phyloP scores from a whole-genome alignment of 2,888 invertebrate genomes.

The Drepanosiphum platanoidis region DNA sequence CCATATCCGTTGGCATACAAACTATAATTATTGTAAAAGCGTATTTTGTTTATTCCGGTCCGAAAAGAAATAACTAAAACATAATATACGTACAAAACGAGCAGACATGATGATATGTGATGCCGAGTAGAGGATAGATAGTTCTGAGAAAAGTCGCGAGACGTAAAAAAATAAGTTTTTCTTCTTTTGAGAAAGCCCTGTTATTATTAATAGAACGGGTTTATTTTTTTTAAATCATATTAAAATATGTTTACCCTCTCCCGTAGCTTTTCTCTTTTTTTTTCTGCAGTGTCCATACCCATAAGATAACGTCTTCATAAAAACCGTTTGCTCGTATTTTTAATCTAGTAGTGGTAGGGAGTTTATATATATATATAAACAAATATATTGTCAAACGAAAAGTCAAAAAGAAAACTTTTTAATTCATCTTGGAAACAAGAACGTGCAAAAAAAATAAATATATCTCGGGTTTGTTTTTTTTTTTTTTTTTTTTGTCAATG shows the following conservation, averaged over 20 bases:
- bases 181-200: too few species aligned
- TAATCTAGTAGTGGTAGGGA: not conserved
- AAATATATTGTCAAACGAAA: constrained; percentile 4
- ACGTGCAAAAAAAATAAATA: not conserved
- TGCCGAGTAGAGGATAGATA: not conserved
- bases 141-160: too few species aligned
- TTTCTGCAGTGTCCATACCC: not conserved
- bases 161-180: too few species aligned
- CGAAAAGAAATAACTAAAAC: not conserved
- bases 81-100: not conserved
- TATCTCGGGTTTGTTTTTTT: constrained; percentile 6
- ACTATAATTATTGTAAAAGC: too few species aligned
- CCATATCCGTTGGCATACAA: too few species aligned
- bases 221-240: too few species aligned
- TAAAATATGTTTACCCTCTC: too few species aligned
- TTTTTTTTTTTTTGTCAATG: constrained; percentile 21
- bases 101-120: not conserved
- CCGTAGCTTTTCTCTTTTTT: not conserved
- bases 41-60: not conserved
- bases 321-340: not conserved
- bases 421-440: constrained; percentile 25
- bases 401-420: constrained; percentile 46
- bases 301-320: not conserved
- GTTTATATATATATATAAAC: not conserved
- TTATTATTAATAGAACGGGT: too few species aligned